These are phyloP conservation scores for Drosophila engyochracea DNA, from an alignment of 2,888 invertebrate genomes.

Conservation along the genomic window DNA sequence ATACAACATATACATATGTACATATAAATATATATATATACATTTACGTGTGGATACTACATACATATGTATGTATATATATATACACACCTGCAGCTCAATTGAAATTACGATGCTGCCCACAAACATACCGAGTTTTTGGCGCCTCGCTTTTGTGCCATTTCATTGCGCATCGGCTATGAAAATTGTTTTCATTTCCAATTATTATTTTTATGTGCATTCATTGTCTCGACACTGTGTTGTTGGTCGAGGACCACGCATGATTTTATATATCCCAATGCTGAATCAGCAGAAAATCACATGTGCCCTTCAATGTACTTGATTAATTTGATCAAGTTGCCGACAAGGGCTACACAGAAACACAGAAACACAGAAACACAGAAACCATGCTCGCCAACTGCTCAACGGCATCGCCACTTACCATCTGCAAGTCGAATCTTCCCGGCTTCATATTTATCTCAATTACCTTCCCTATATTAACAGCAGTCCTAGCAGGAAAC, in stretches of 20 bases:
- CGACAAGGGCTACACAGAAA: constrained; percentile 25
- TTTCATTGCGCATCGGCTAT: constrained; percentile 61
- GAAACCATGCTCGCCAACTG: background rate
- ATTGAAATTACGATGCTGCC: constrained; percentile 40
- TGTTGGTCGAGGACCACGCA: constrained; percentile 39
- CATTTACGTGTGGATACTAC: background rate
- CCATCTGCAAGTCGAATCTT: constrained; percentile 14
- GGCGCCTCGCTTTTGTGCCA: constrained; percentile 60
- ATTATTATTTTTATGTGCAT: constrained; percentile 81
- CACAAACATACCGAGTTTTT: constrained; percentile 1
- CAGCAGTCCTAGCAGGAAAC: constrained; percentile 46
- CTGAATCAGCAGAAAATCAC: constrained; percentile 70
- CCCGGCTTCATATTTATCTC: constrained; percentile 55
- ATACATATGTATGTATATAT: background rate
- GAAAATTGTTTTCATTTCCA: constrained; percentile 82
- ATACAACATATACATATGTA: background rate
- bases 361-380: constrained; percentile 8
- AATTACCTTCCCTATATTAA: constrained; percentile 77
- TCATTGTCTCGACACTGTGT: constrained; percentile 61
- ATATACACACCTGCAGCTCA: constrained; percentile 53
- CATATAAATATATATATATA: background rate
- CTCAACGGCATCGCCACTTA: background rate
- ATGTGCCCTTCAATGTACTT: constrained; percentile 71
- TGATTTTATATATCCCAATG: constrained; percentile 66
- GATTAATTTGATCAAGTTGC: constrained; percentile 79